Evolutionary conservation across 2,888 invertebrate species (phyloP).

Genomic region (Andrena camellia): DNA sequence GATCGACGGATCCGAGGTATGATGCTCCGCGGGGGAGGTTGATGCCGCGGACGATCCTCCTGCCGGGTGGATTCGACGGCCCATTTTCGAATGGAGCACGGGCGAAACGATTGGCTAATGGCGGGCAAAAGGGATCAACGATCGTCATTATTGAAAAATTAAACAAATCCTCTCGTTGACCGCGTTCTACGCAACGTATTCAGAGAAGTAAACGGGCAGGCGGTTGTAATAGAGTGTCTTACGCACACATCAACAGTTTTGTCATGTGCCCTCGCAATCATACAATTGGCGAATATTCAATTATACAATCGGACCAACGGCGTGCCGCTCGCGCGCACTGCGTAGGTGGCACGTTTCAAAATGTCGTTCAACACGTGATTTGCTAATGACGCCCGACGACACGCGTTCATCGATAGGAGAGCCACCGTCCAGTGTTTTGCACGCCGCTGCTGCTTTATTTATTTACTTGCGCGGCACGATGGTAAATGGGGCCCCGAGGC

Average conservation of each 20-base stretch:
- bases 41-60: too few relatives aligned
- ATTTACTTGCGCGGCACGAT: neutral
- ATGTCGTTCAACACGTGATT: constrained; percentile 63
- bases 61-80: neutral
- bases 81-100: constrained; percentile 10
- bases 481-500: too few relatives aligned
- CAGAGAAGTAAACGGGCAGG: constrained; percentile 50
- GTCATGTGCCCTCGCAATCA: constrained; percentile 82
- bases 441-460: neutral
- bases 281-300: constrained; percentile 84
- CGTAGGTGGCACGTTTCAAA: constrained; percentile 62
- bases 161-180: constrained; percentile 62
- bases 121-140: constrained; percentile 37
- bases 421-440: constrained; percentile 3
- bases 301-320: constrained; percentile 83
- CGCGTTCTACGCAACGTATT: constrained; percentile 55
- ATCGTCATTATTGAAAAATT: constrained; percentile 61
- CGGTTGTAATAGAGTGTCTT: constrained; percentile 40
- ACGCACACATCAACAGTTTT: constrained; percentile 73
- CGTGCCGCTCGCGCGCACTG: constrained; percentile 50
- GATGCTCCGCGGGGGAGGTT: too few relatives aligned
- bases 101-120: constrained; percentile 19
- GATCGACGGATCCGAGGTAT: too few relatives aligned
- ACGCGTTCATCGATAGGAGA: constrained; percentile 53
- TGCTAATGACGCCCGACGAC: constrained; percentile 55